These are phyloP conservation scores for Phataginus tricuspis DNA, from an alignment of 2,797 vertebrate genomes.

Conservation along the genomic window DNA sequence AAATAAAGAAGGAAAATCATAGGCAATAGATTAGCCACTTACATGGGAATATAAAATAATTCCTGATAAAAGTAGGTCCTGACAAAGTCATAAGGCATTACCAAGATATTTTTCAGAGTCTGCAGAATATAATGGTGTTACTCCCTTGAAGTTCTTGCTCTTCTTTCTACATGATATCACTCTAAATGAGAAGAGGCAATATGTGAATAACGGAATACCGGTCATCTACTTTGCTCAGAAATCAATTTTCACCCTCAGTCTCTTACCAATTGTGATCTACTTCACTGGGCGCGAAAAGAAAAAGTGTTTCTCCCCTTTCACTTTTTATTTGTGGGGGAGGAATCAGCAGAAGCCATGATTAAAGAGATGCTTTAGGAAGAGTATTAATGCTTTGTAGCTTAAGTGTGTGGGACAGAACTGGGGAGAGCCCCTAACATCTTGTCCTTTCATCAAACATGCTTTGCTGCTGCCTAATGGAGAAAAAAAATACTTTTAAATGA, in stretches of 20 bases:
- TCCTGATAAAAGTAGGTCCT: background rate
- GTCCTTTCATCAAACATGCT: background rate
- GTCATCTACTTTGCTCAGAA: background rate
- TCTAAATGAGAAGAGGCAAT: background rate
- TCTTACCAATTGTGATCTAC: background rate
- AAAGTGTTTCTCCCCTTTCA: background rate
- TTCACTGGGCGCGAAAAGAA: background rate
- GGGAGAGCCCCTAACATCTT: background rate
- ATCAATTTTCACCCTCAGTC: background rate
- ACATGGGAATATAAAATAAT: background rate
- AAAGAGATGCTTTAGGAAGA: background rate
- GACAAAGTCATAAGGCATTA: background rate
- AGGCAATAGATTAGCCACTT: background rate
- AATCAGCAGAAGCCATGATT: background rate
- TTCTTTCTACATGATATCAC: background rate
- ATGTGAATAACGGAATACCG: background rate
- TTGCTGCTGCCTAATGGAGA: background rate
- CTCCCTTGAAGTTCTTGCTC: background rate
- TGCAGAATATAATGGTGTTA: background rate
- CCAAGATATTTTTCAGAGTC: background rate
- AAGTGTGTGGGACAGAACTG: background rate
- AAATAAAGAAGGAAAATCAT: background rate
- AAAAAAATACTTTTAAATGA: background rate
- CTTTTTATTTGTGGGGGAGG: accelerated
- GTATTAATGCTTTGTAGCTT: background rate